Base-by-base conservation (phyloP, 2,113 vertebrate species). In the Hiodon tergisus region DNA sequence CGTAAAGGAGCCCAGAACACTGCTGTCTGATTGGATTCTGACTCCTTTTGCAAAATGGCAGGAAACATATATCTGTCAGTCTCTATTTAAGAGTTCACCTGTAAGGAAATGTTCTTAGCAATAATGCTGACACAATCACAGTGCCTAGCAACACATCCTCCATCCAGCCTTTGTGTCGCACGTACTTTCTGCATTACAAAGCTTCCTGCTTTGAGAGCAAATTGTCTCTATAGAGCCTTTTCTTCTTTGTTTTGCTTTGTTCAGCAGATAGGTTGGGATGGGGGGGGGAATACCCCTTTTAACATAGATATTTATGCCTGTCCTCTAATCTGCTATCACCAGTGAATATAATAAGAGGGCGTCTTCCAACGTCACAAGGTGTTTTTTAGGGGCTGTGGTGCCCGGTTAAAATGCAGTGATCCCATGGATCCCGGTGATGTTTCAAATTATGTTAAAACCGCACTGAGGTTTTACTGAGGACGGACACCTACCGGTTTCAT, bases 31-130 rank as follows among this genome's bases (percentile, higher is more conserved):
- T 74, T 66, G 58, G 65, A 71, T 71, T 76, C 80, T 62, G 13
- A 63, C 67, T 48, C 52, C 67, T 67, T 50, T 31, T 71, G 69
- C 76, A 81, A 81, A 84, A 82, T 82, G 72, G 81, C 83, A 81
- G 83, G 81, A 82, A 82, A 77, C 70, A 78, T 84, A 78, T 78
- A 81, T 82, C 83, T 84, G 81, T 84, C 81, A 82, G 78, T 80
- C 77, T 83, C 80, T 69, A 80, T 83, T 82, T 82, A 81, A 79
- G 84, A 81, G 82, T 81, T 83, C 77, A 86, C 83, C 85, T 82
- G 80, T 81, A 81, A 79, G 81, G 82, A 84, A 82, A 72, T 76
- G 65, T 54, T 62, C 74, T 75, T 69, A 75, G 78, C 81, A 77
- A 75, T 75, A 78, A 55, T 79, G 77, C 79, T 82, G 82, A 81